phyloP scores from a whole-genome alignment of 2,888 invertebrate species.

The Eristalis arbustorum region DNA sequence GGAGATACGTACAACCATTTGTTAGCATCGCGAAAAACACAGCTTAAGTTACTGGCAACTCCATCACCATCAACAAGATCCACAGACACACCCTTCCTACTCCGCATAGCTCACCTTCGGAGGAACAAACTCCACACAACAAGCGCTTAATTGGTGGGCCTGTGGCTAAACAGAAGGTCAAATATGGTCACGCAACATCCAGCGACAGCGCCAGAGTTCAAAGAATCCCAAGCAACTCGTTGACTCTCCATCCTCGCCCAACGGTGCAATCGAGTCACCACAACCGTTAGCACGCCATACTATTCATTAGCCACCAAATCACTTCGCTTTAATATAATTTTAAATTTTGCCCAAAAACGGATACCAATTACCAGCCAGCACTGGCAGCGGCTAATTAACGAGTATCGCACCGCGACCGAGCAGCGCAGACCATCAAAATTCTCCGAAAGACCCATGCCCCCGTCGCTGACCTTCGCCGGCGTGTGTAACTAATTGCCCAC shows the following conservation, averaged over 20 bases:
- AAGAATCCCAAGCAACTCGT: not conserved
- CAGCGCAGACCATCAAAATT: not conserved
- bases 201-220: not conserved
- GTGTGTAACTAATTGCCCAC: constrained; percentile 40
- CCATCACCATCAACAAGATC: no score
- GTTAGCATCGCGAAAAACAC: no score
- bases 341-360: constrained; percentile 9
- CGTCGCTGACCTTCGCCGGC: not conserved
- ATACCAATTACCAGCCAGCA: constrained; percentile 20
- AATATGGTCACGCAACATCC: not conserved
- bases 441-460: not conserved
- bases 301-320: constrained; percentile 26
- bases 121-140: no score
- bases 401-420: not conserved
- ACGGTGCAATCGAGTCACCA: not conserved
- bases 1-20: no score
- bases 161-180: not conserved
- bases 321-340: not conserved
- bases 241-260: not conserved
- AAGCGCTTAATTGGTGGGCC: no score
- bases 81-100: no score
- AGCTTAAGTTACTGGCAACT: no score
- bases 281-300: not conserved
- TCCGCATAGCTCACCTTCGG: no score
- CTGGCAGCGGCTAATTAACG: constrained; percentile 44